Evolutionary conservation across 2,113 vertebrate genomes (phyloP), one percentile per base, ranked within the genome.

Genomic region (Caracal caracal): DNA sequence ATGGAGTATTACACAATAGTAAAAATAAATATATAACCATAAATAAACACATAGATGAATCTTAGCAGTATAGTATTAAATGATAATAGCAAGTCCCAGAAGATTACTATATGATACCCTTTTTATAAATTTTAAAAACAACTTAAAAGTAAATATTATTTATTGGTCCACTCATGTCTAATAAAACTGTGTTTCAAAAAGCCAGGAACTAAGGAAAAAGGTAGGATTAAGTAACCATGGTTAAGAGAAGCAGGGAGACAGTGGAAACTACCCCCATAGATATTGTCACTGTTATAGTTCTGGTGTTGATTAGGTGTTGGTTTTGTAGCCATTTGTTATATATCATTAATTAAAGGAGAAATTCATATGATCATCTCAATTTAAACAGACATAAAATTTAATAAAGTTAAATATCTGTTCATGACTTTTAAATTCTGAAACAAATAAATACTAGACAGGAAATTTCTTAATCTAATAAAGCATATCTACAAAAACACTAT

Each of bases 11-110:
- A 53, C 20, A 40, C 6, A 73, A 11, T 20, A 19, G 20, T 90
- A 53, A 93, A 93, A 95, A 70, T 76, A 90, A 87, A 76, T 70
- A 8, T 22, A 81, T 81, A 82, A 66, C 66, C 71, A 11, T 49
- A 49, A 65, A 68, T 6, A 83, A 70, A 49, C 10, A n/a, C 66
- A 40, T 78, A 51, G 26, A 47, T 79, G 28, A 71, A 59, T 71
- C 11, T 71, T 51, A 71, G 4, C 51, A 78, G 11, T 49, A 20
- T 70, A 26, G 78, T 56, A 80, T 10, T 53, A 11, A 96, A 8
- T 59, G 51, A 20, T 66, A 68, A 61, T 51, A 40, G 4, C 11
- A 93, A 53, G 6, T 70, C 22, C 28, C 5, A 26, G 22, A 76
- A 93, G 22, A 40, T 71, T 70, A 51, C 26, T 63, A 7, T 66